Evolutionary conservation across 2,113 vertebrate species (phyloP), one percentile per base, ranked within the genome.

Genomic region (Turdus rufiventris): DNA sequence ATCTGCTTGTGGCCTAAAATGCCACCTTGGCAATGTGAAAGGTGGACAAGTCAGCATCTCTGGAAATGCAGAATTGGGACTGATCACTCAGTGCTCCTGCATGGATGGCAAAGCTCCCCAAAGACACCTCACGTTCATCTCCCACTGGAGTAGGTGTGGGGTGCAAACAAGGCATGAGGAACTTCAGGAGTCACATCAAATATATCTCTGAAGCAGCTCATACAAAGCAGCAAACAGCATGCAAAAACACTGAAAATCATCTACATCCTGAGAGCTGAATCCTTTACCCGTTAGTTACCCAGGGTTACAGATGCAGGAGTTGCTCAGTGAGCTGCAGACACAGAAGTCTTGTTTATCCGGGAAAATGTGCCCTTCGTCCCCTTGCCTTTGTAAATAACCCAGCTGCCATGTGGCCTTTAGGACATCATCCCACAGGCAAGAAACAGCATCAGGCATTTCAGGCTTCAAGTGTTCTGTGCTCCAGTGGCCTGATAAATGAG

Each of bases 91-190:
- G 36, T 40, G 29, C 25, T 77, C 47, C 53, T 56, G 31, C 10
- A 28, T 0, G 5, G 57, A 62, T 1, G 3, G 50, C n/a, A 79
- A 80, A 89, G 33, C 28, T 76, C 31, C 31, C n/a, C 40, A 6
- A 54, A 76, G 38, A 29, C 28, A 14, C 36, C 38, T 65, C 21
- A 4, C 1, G 1, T 21, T 85, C 40, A 29, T 82, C 53, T 78
- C n/a, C 45, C 68, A 7, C 61, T 51, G 1, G 1, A 19, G 40
- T 19, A 43, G 51, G 14, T 43, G 14, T 1, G 2, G 0, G 0
- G 29, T 51, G 57, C 31, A 54, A 81, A n/a, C 28, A 71, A 47
- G 72, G 33, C 60, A 33, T 10, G 25, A 20, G 54, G 16, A 43
- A 56, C 89, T 74, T 77, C 73, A 60, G 48, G 8, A 77, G 29